phyloP scores from a whole-genome alignment of 2,888 invertebrate genomes.

The Conchocele bisecta region DNA sequence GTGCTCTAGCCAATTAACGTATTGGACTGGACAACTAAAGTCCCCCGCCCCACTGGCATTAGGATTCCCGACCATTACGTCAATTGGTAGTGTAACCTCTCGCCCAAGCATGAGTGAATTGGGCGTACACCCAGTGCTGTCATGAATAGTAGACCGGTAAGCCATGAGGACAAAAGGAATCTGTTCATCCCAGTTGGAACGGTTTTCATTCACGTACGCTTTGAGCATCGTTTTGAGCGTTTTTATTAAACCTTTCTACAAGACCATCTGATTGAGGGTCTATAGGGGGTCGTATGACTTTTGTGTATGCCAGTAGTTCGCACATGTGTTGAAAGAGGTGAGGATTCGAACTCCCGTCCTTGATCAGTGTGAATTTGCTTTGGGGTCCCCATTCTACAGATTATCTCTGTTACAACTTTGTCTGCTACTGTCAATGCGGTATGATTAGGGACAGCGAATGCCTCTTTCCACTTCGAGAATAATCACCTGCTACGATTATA shows the following conservation, averaged over 20 bases:
- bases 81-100: no score
- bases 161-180: no score
- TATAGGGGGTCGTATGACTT: constrained; percentile 9
- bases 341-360: constrained; percentile 21
- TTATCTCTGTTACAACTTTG: constrained; percentile 29
- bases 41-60: no score
- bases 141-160: no score
- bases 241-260: constrained; percentile 2
- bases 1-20: no score
- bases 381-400: constrained; percentile 22
- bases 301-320: constrained; percentile 11
- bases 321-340: constrained; percentile 24
- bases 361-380: constrained; percentile 25
- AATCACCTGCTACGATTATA: constrained; percentile 36
- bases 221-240: no score
- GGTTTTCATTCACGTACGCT: no score
- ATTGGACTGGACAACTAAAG: no score
- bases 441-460: constrained; percentile 39
- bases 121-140: no score
- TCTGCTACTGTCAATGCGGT: constrained; percentile 46
- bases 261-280: background rate
- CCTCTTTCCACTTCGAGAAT: constrained; percentile 42
- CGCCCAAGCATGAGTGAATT: no score
- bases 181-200: no score
- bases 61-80: no score